A percentile compares a stretch with the other conserved stretches of the same genome.
Evolutionary conservation across 2,888 invertebrate species (phyloP).

Genomic region (Itoplectis maculator): DNA sequence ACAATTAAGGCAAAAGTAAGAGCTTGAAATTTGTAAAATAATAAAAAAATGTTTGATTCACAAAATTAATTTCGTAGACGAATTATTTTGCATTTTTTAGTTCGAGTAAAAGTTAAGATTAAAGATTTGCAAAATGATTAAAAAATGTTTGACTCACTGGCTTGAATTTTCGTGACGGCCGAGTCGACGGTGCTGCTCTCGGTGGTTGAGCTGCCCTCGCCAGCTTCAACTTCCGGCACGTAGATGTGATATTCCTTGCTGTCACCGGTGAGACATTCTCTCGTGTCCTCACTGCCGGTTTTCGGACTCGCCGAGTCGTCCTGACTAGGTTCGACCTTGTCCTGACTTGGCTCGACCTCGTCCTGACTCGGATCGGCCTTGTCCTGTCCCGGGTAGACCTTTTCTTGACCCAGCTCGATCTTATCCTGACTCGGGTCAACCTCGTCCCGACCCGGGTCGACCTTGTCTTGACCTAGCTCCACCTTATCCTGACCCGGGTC

Average conservation of each 20-base stretch:
- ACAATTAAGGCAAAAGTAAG: too few relatives aligned
- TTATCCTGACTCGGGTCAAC: slow-evolving; percentile 24
- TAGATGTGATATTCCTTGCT: slow-evolving; percentile 71
- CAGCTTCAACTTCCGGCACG: slow-evolving; percentile 68
- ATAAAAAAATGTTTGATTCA: too few relatives aligned
- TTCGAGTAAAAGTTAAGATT: too few relatives aligned
- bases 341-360: slow-evolving; percentile 29
- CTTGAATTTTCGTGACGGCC: slow-evolving; percentile 78
- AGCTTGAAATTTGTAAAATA: too few relatives aligned
- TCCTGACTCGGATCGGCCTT: slow-evolving; percentile 32
- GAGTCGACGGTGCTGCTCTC: slow-evolving; percentile 74
- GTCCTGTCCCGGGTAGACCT: slow-evolving; percentile 29
- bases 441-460: slow-evolving; percentile 54
- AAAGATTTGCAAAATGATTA: neutral
- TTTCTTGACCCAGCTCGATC: slow-evolving; percentile 52
- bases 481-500: slow-evolving; percentile 15
- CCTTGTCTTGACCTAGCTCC: too few relatives aligned
- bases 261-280: slow-evolving; percentile 48
- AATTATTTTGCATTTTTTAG: too few relatives aligned
- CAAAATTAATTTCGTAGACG: too few relatives aligned
- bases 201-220: slow-evolving; percentile 64
- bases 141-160: slow-evolving; percentile 75
- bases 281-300: neutral
- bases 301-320: slow-evolving; percentile 20
- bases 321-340: slow-evolving; percentile 26